Evolutionary conservation across 2,797 vertebrate genomes (phyloP), one percentile per base, ranked within the genome.

Genomic region (Ptychobarbus kaznakovi): DNA sequence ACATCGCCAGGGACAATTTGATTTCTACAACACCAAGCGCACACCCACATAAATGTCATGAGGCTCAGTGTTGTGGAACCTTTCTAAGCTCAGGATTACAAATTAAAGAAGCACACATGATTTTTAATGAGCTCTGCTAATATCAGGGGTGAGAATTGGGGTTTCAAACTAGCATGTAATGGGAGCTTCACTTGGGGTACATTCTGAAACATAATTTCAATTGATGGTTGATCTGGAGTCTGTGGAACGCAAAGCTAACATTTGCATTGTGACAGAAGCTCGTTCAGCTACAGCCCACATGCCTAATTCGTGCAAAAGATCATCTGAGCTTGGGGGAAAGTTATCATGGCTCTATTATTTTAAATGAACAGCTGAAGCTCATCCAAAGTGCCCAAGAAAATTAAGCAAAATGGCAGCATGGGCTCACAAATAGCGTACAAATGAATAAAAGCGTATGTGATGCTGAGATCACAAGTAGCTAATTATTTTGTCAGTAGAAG

Each of bases 41-140:
- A 61, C 75, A 58, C 83, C 66, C 83, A 80, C 76, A 85, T 80
- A 85, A 80, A 85, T 85, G 83, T 85, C 83, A 80, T 11, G 3
- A 42, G 77, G 56, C 83, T 80, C 82, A 79, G 10, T 61, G 68
- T 40, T 85, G 74, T 83, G 53, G 86, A 85, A 75, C 20, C 56
- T 85, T 80, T 86, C 79, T 63, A 22, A 73, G 77, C 46, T 61
- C 46, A 73, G 58, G 81, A 83, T 69, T 76, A 82, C 56, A 87
- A 87, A 87, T 83, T 49, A 89, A 87, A 85, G 65, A 74, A 87
- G 86, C 61, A 16, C 58, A 68, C 65, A 84, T 87, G 86, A 66
- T 73, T 81, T 86, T 87, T 86, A 82, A 89, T 89, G 83, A 87
- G 84, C 72, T 25, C 69, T 61, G 66, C 51, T 74, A 66, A 46